A percentile compares a stretch with the other conserved stretches of the same genome.
phyloP scores from a whole-genome alignment of 2,113 vertebrate genomes.

The Rhea pennata region DNA sequence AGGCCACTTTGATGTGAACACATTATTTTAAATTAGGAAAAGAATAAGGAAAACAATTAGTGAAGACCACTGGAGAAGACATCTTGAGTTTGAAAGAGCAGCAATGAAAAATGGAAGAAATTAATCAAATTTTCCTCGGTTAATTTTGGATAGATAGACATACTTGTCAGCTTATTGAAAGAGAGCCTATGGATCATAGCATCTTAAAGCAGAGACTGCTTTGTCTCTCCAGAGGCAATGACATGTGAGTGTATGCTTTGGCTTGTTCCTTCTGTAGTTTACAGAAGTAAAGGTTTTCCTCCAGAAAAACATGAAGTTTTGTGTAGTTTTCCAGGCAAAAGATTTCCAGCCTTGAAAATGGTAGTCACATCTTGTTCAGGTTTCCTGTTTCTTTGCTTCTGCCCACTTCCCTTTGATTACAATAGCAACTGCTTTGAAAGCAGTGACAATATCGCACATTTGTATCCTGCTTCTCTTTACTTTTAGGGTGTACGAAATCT shows the following conservation, averaged over 20 bases:
- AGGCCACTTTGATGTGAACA: not conserved
- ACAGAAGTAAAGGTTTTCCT: too few relatives aligned
- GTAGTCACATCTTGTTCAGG: not conserved
- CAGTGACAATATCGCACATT: not conserved
- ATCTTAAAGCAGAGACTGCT: not conserved
- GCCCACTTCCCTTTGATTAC: not conserved
- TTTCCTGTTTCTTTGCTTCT: not conserved
- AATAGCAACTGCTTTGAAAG: not conserved
- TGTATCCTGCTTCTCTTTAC: not conserved
- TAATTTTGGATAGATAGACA: not conserved
- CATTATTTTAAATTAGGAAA: not conserved
- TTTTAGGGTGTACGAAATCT: not conserved
- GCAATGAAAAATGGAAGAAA: not conserved
- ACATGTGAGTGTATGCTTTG: not conserved
- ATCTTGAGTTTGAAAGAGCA: not conserved
- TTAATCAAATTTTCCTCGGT: not conserved
- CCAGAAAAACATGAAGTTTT: not conserved
- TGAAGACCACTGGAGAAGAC: not conserved
- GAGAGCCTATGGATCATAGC: rapidly evolving
- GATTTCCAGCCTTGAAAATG: not conserved
- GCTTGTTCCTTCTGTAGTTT: not conserved
- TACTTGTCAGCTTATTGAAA: not conserved
- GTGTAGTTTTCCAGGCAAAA: not conserved
- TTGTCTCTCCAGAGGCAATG: not conserved
- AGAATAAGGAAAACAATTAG: not conserved